Base-by-base conservation (phyloP, 2,888 invertebrate species). In the Eristalis intricaria region DNA sequence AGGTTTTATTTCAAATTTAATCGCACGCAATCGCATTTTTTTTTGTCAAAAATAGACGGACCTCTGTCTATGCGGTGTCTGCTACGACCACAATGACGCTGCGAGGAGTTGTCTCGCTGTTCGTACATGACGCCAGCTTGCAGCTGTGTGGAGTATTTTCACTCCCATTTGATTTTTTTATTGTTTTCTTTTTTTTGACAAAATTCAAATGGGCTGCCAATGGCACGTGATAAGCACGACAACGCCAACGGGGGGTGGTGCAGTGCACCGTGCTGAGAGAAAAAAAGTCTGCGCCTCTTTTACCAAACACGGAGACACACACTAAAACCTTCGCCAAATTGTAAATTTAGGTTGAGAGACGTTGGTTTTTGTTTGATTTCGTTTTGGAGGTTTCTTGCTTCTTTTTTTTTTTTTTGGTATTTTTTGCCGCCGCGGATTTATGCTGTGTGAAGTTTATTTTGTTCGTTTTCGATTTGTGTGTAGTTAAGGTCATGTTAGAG, bases 41-140 rank as follows among this genome's bases (percentile, higher is more conserved):
- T 50, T 74, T 74, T 56, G 80, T 69, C 66, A 60, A 77, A 81
- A 82, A 66, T 73, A 83, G 73, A 71, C 78, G 75, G 50, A 75
- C 66, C 86, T 78, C 66, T 75, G 86, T 86, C 86, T 86, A 58
- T 70, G 83, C 66, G 70, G 63, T 78, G 86, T 86, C 86, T 83
- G 78, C 86, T 86, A 64, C 70, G 23, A 22, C 74, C 35, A 50
- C 35, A 40, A 13, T 38, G 76, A 61, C 65, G 22, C 38, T 56
- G 40, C 68, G 74, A 11, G 66, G 15, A 61, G 19, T 58, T 61
- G 69, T 81, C 64, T 81, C 64, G 38, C 60, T 26, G 13, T 60
- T 1, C n/a, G 19, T 19, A 50, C 50, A 38, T 13, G 38, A 38
- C 38, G 19, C 19, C 43, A 19, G 8, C 50, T 19, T 50, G 50